Evolutionary conservation across 2,888 invertebrate species (phyloP).

Genomic region (Trissolcus brochymenae): DNA sequence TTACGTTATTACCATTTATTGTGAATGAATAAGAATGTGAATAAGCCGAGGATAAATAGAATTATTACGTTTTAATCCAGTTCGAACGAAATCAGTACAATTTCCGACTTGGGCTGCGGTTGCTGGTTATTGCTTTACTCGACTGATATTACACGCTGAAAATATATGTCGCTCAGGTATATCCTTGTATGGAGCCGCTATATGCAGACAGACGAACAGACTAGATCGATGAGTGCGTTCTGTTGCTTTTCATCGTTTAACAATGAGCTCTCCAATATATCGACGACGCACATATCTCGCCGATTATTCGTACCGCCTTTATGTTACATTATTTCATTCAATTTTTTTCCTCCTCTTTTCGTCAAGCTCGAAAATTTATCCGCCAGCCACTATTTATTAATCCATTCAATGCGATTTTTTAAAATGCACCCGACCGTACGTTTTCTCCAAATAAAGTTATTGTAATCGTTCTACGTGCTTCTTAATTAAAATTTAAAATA

Average conservation of each 20-base stretch:
- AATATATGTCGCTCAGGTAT: constrained; percentile 56
- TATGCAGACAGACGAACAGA: constrained; percentile 47
- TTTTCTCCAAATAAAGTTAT: too few relatives aligned
- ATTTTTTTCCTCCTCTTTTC: constrained; percentile 22
- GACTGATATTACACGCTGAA: constrained; percentile 59
- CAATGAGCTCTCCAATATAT: constrained; percentile 56
- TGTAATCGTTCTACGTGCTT: neutral
- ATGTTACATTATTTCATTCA: constrained; percentile 30
- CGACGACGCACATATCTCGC: constrained; percentile 52
- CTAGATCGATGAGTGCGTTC: constrained; percentile 56
- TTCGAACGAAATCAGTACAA: constrained; percentile 22
- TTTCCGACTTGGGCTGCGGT: constrained; percentile 49
- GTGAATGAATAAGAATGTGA: constrained; percentile 19
- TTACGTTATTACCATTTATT: constrained; percentile 13
- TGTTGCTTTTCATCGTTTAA: constrained; percentile 57
- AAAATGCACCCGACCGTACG: too few relatives aligned
- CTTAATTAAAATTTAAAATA: neutral
- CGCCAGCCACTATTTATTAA: constrained; percentile 32
- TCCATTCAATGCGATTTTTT: constrained; percentile 11
- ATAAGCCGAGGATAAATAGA: constrained; percentile 12
- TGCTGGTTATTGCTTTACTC: constrained; percentile 51
- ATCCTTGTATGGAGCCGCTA: constrained; percentile 57
- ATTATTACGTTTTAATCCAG: constrained; percentile 40
- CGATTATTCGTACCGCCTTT: constrained; percentile 52
- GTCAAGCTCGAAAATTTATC: constrained; percentile 20